Evolutionary conservation across 2,113 vertebrate species (phyloP), one percentile per base, ranked within the genome.

Genomic region (Dipodomys spectabilis): DNA sequence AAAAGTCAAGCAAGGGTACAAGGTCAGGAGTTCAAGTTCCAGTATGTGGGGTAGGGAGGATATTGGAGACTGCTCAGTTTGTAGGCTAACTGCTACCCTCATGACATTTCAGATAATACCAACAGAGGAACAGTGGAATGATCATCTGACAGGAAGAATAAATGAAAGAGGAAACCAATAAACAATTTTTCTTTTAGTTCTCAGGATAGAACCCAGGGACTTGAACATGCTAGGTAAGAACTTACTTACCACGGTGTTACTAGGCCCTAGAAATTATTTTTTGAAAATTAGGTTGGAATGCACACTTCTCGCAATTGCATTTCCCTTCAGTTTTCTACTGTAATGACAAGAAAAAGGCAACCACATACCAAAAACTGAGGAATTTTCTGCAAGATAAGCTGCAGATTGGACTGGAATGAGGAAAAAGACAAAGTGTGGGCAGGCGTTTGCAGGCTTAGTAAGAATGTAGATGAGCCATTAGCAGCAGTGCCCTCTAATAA

Each of bases 321-420:
- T 30, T 25, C 27, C 11, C 15, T 95, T 32, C 22, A 86, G 89
- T 92, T 71, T 95, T 94, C 80, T 60, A 72, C 30, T 89, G 71
- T 91, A 92, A 92, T 91, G 64, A 85, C 35, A 27, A 53, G 49
- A 73, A 78, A 22, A 62, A 89, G 87, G 80, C 80, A 93, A 75
- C 27, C 30, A 92, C 30, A 85, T 78, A 74, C 45, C 86, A 85
- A 82, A 95, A 94, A 93, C 64, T 35, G 45, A 88, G n/a, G 62
- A 89, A 94, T 92, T 94, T 95, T 92, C 89, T 92, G 44, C 23
- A 82, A 86, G 74, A 95, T 45, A 81, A 92, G 95, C 64, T 88
- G 13, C 39, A 95, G 83, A 92, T 88, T 79, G 39, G 27, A 74
- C 72, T 88, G 80, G 89, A 94, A 95, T 94, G 86, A 88, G 67